These are phyloP conservation scores for Meiosimyza decipiens DNA, from an alignment of 2,888 invertebrate genomes.

Conservation along the genomic window DNA sequence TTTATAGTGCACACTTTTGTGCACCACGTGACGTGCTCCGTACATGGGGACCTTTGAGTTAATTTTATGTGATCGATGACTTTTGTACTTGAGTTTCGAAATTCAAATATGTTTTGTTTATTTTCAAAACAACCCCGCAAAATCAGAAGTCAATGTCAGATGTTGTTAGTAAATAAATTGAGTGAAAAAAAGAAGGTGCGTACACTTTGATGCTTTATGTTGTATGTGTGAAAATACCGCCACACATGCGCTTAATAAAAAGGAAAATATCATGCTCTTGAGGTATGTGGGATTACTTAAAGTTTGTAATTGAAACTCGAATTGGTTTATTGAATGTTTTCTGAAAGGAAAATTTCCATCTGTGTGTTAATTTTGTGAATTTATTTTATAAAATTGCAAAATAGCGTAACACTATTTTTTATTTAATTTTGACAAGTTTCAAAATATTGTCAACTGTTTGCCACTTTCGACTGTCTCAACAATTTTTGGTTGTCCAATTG, in stretches of 20 bases:
- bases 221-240: not conserved
- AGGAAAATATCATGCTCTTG: no score
- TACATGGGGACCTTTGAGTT: not conserved
- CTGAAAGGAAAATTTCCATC: not conserved
- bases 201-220: conserved; percentile 3
- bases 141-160: conserved; percentile 26
- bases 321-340: no score
- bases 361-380: not conserved
- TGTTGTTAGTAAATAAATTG: conserved; percentile 6
- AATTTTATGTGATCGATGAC: not conserved
- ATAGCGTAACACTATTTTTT: not conserved
- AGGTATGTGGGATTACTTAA: no score
- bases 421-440: conserved; percentile 6
- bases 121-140: conserved; percentile 2
- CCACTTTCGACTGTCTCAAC: conserved; percentile 11
- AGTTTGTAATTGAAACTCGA: no score
- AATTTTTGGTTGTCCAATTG: conserved; percentile 16
- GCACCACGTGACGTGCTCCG: conserved; percentile 8
- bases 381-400: not conserved
- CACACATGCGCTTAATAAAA: no score
- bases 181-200: not conserved
- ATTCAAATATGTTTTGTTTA: conserved; percentile 7
- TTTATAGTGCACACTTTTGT: not conserved
- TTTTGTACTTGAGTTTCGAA: conserved; percentile 9
- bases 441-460: conserved; percentile 10